Conservation (phyloP, 2,888 invertebrate species). For the Cephalotes varians region DNA sequence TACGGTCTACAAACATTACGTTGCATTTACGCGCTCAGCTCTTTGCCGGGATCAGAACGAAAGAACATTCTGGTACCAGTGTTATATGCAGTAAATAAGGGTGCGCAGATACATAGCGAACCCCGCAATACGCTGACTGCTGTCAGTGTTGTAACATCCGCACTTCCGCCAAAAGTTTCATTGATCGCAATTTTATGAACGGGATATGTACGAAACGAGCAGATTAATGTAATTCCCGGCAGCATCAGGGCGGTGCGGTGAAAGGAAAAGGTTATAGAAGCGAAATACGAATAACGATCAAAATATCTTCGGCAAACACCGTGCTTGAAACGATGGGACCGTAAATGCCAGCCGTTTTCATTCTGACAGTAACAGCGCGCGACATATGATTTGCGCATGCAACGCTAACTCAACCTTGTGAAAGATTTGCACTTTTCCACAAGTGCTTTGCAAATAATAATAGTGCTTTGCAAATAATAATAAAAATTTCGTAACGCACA, state of each 20-base stretch:
- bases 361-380: background rate
- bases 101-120: background rate
- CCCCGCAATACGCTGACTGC: background rate
- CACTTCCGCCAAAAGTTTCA: slow-evolving; percentile 8
- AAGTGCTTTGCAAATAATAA: background rate
- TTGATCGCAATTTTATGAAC: slow-evolving; percentile 1
- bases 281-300: slow-evolving; percentile 35
- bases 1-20: background rate
- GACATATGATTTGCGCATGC: slow-evolving; percentile 11
- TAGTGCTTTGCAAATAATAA: background rate
- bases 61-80: background rate
- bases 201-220: background rate
- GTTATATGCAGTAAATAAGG: slow-evolving; percentile 28
- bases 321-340: slow-evolving; percentile 3
- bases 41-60: background rate
- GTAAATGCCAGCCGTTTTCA: slow-evolving; percentile 22
- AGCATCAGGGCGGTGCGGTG: background rate
- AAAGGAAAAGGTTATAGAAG: slow-evolving; percentile 15
- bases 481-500: background rate
- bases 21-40: background rate
- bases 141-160: background rate
- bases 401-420: slow-evolving; percentile 3
- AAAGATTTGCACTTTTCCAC: background rate
- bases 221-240: slow-evolving; percentile 23
- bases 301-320: slow-evolving; percentile 35